Percentiles rank a stretch among this genome's conserved stretches.
Evolutionary conservation across 2,888 invertebrate species (phyloP).

Genomic region (Lepidocyrtinus sp.): DNA sequence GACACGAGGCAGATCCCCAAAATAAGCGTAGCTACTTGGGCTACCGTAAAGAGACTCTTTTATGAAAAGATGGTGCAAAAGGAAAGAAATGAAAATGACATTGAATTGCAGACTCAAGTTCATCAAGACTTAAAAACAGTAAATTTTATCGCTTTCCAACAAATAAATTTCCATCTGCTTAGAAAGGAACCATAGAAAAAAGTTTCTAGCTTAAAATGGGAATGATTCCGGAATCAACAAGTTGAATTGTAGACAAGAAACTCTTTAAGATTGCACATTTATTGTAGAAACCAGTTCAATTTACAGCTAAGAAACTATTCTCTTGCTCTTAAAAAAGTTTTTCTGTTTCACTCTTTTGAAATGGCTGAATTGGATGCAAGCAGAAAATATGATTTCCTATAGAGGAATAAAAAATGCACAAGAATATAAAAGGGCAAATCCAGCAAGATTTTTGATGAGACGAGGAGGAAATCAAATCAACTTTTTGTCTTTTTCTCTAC

Average conservation of each 20-base stretch:
- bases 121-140: background rate
- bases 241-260: no score
- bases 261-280: no score
- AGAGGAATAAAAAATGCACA: background rate
- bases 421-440: background rate
- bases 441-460: no score
- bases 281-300: no score
- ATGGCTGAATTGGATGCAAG: slow-evolving; percentile 1
- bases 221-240: background rate
- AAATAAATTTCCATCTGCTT: background rate
- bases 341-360: background rate
- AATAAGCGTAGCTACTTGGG: no score
- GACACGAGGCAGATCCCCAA: background rate
- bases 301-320: background rate
- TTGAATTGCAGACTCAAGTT: background rate
- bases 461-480: background rate
- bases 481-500: no score
- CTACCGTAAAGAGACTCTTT: background rate
- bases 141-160: background rate
- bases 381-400: background rate
- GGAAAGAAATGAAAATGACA: background rate
- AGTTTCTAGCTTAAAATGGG: background rate
- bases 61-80: background rate
- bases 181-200: background rate
- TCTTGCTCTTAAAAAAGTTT: background rate